phyloP scores from a whole-genome alignment of 2,113 vertebrate genomes.

The Chloropsis hardwickii region DNA sequence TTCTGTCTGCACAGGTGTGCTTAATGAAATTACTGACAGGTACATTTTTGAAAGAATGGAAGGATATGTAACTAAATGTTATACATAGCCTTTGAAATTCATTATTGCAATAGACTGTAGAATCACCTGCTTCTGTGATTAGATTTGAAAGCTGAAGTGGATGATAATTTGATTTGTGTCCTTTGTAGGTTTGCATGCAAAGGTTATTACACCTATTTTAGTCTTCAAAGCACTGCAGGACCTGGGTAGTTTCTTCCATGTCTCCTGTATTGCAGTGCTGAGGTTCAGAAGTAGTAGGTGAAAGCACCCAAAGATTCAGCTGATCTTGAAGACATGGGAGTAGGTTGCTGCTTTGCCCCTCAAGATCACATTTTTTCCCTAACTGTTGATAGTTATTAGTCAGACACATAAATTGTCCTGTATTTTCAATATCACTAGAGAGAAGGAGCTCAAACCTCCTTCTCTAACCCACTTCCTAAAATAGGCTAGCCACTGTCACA shows the following conservation, averaged over 20 bases:
- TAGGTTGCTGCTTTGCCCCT: not conserved
- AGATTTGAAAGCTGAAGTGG: not conserved
- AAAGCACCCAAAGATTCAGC: not conserved
- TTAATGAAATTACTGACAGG: not conserved
- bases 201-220: not conserved
- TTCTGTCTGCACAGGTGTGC: not conserved
- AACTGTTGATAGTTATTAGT: not conserved
- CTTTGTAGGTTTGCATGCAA: not conserved
- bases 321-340: not conserved
- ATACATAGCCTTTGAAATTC: not conserved
- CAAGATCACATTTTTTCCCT: not conserved
- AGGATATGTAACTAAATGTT: not conserved
- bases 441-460: not conserved
- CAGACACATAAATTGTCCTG: not conserved
- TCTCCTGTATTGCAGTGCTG: not conserved
- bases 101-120: not conserved
- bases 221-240: not conserved
- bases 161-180: not conserved
- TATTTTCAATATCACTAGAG: not conserved
- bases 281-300: not conserved
- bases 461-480: slow-evolving; percentile 25
- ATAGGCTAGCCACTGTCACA: not conserved
- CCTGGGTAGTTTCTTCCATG: not conserved
- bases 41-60: not conserved
- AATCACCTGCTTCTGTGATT: not conserved